Percentiles rank a stretch among this genome's conserved stretches.
Evolutionary conservation across 2,888 invertebrate species (phyloP).

Genomic region (Herminia tarsipennalis): DNA sequence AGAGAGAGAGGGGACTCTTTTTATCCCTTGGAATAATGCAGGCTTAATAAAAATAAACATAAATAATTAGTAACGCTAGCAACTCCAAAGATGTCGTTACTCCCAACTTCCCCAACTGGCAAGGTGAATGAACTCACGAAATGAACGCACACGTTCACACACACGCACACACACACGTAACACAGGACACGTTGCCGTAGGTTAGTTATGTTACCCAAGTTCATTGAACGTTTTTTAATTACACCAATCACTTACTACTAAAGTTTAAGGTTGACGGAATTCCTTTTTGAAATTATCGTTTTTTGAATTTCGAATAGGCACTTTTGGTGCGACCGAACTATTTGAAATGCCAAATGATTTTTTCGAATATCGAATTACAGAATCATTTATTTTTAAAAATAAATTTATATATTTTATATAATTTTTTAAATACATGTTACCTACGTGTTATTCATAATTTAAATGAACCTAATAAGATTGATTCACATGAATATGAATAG

Average conservation of each 20-base stretch:
- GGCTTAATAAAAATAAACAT: not conserved
- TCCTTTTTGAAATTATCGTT: constrained; percentile 13
- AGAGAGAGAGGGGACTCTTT: no score
- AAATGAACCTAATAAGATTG: no score
- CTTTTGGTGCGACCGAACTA: no score
- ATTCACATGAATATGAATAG: no score
- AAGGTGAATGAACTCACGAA: constrained; percentile 84
- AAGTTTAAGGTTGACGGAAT: constrained; percentile 38
- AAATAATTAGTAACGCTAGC: constrained; percentile 50
- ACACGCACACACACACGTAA: constrained; percentile 53
- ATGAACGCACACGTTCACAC: constrained; percentile 69
- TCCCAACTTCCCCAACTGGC: constrained; percentile 83
- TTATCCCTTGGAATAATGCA: no score
- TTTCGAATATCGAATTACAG: not conserved
- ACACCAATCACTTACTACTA: constrained; percentile 40
- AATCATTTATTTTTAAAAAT: no score
- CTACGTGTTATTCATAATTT: no score
- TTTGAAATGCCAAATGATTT: not conserved
- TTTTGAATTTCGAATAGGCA: not conserved
- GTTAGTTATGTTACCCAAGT: constrained; percentile 67
- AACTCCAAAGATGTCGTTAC: constrained; percentile 53
- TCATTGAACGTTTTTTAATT: constrained; percentile 58
- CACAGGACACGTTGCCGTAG: constrained; percentile 70
- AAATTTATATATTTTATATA: no score
- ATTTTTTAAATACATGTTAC: no score